Conservation (phyloP, 2,797 vertebrate genomes). For the Gastrophryne carolinensis region DNA sequence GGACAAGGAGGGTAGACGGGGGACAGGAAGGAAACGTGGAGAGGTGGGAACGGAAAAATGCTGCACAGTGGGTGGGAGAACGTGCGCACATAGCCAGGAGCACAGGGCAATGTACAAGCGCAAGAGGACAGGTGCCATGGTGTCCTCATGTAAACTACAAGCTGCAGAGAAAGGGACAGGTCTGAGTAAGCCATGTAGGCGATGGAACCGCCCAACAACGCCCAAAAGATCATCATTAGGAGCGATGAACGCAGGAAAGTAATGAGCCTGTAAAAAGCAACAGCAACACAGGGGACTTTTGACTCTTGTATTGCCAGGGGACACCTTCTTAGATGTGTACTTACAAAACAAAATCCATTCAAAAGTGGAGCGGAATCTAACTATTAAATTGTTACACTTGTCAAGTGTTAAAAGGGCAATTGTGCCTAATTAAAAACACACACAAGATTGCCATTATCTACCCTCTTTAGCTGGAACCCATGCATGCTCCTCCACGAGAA, state of each 20-base stretch:
- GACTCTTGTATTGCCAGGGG: no score
- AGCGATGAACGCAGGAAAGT: background rate
- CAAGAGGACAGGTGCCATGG: slow-evolving; percentile 23
- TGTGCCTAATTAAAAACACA: no score
- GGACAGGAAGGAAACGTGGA: slow-evolving; percentile 41
- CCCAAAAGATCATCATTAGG: background rate
- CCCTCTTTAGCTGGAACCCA: no score
- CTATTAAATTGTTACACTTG: no score
- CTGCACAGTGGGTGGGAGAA: slow-evolving; percentile 25
- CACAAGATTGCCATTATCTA: no score
- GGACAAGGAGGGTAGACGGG: background rate
- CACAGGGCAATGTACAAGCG: background rate
- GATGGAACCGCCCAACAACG: background rate
- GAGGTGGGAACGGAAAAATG: slow-evolving; percentile 44
- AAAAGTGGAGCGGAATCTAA: no score
- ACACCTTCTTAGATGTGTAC: no score
- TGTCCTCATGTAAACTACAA: background rate
- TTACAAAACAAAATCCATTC: no score
- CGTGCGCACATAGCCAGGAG: slow-evolving; percentile 5
- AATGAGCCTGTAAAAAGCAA: no score
- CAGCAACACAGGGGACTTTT: no score
- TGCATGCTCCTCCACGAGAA: no score
- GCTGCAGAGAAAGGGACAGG: background rate
- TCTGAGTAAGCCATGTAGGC: background rate
- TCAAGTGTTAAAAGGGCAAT: no score